Percentiles rank a stretch among this genome's conserved stretches.
These are phyloP conservation scores for Prostheceraeus crozeri DNA, from an alignment of 2,888 invertebrate genomes.

Conservation along the genomic window DNA sequence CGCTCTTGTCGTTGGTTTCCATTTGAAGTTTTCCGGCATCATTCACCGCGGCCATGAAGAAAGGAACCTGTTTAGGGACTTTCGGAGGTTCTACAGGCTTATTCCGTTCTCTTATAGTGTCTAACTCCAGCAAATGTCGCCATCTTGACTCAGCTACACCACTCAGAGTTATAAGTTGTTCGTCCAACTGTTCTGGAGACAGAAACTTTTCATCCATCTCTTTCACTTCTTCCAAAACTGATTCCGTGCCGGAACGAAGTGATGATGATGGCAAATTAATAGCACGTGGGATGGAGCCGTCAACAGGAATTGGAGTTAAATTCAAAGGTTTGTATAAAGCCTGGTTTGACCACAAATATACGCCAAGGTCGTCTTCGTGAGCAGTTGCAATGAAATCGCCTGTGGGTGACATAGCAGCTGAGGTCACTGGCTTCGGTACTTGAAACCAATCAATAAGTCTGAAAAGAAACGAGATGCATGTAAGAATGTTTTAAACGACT, in stretches of 20 bases:
- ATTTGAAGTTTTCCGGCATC: no score
- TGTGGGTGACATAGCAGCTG: conserved; percentile 78
- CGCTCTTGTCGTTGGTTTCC: no score
- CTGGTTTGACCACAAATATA: conserved; percentile 53
- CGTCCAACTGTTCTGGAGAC: background rate
- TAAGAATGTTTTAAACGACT: no score
- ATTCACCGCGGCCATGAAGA: no score
- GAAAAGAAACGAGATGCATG: no score
- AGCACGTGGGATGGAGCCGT: background rate
- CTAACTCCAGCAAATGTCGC: background rate
- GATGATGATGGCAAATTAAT: background rate
- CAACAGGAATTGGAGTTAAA: background rate
- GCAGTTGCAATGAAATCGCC: conserved; percentile 81
- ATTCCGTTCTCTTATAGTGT: background rate
- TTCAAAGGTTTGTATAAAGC: background rate
- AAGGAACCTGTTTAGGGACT: no score
- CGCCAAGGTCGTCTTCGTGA: conserved; percentile 76
- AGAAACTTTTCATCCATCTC: background rate
- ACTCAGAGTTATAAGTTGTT: background rate
- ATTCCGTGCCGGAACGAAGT: background rate
- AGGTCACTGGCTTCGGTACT: conserved; percentile 73
- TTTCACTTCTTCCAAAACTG: no score
- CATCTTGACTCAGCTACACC: background rate
- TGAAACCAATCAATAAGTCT: conserved; percentile 60
- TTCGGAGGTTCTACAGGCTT: background rate